A percentile compares a stretch with the other conserved stretches of the same genome.
Conservation (phyloP, 2,113 vertebrate genomes). For the Axis porcinus region DNA sequence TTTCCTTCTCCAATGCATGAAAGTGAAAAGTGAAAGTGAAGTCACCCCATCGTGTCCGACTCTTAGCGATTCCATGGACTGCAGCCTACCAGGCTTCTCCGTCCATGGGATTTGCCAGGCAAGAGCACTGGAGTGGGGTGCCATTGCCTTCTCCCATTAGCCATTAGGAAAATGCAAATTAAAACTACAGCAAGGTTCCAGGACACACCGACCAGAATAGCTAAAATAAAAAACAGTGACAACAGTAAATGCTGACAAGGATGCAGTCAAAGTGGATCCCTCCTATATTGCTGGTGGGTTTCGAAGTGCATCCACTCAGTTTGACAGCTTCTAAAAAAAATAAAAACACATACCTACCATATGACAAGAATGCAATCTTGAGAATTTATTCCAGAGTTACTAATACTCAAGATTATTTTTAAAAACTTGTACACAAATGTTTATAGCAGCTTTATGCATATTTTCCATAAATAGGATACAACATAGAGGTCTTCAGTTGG, state of each 20-base stretch:
- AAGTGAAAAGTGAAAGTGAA: too few relatives aligned
- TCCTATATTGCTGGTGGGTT: background rate
- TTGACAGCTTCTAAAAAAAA: background rate
- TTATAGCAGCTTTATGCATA: background rate
- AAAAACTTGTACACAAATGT: background rate
- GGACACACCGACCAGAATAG: background rate
- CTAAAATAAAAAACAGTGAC: background rate
- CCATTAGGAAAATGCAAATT: background rate
- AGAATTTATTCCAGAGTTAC: background rate
- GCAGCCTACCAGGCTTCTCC: too few relatives aligned
- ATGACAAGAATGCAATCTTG: background rate
- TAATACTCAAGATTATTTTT: background rate
- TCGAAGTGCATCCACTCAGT: background rate
- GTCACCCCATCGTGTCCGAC: too few relatives aligned
- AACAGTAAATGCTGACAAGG: background rate
- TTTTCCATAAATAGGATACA: background rate
- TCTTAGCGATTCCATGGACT: too few relatives aligned
- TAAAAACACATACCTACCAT: background rate
- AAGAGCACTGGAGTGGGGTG: too few relatives aligned
- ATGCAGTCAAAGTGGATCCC: fast-evolving
- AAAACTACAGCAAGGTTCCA: background rate
- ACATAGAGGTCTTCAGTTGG: background rate
- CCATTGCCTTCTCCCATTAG: too few relatives aligned
- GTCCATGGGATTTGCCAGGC: too few relatives aligned
- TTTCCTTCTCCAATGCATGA: too few relatives aligned